These are phyloP conservation scores for Aradophagus sp. DNA, from an alignment of 1,140 invertebrate genomes.

Conservation along the genomic window DNA sequence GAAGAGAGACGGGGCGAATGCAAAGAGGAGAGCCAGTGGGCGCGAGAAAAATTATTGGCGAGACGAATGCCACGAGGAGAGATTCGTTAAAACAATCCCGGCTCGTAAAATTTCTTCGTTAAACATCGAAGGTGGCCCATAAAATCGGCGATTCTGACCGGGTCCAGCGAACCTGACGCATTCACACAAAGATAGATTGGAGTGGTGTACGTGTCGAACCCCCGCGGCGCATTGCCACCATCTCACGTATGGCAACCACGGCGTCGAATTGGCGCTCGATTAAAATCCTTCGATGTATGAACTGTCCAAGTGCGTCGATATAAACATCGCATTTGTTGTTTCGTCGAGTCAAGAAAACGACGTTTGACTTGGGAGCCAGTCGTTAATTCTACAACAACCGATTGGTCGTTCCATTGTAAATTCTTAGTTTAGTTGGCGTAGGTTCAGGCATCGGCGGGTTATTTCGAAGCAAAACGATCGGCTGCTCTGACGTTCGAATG, in stretches of 20 bases:
- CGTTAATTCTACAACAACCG: no score
- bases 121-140: constrained; percentile 74
- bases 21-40: background rate
- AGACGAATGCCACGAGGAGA: constrained; percentile 58
- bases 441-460: no score
- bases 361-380: no score
- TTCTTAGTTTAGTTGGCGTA: no score
- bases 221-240: constrained; percentile 73
- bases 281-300: constrained; percentile 74
- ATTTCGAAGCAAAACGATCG: no score
- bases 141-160: constrained; percentile 72
- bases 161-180: constrained; percentile 53
- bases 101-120: constrained; percentile 74
- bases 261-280: constrained; percentile 73
- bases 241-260: constrained; percentile 65
- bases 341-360: no score
- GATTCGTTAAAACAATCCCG: constrained; percentile 73
- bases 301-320: no score
- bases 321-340: no score
- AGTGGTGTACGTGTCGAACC: constrained; percentile 72
- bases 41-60: constrained; percentile 68
- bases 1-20: constrained; percentile 33
- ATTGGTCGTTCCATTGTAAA: no score
- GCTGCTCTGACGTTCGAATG: background rate
- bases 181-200: no score